Evolutionary conservation across 2,113 vertebrate species (phyloP), one percentile per base, ranked within the genome.

Genomic region (Gyps fulvus): DNA sequence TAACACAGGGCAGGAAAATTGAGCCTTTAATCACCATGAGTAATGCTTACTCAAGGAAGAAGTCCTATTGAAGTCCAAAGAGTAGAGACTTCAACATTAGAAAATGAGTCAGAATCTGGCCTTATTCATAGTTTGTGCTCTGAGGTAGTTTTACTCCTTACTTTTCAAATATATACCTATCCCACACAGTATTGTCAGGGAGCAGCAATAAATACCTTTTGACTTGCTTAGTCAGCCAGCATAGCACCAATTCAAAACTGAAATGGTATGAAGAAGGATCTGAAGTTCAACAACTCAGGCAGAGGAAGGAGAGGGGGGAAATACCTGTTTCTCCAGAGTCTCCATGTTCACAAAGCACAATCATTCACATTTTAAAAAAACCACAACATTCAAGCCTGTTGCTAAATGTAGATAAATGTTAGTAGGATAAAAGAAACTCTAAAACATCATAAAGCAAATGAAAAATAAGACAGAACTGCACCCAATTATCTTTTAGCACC

Each of bases 21-120:
- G 74, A 91, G 78, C 78, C 58, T 95, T 95, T 93, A 91, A 95
- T 96, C 81, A 70, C 54, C 61, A 55, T 86, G 70, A 95, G 76
- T 74, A 93, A 96, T 80, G 54, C 65, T 97, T 91, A 87, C 58
- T 79, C 78, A 95, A 90, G 89, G 70, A 97, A 96, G 73, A 95
- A 94, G 66, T 38, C 42, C 16, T 61, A 65, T 14, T 92, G 76
- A 97, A 87, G 70, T 77, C 62, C 36, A 83, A 96, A 69, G 50
- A 89, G n/a, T 57, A 85, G 89, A 94, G 78, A 45, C 29, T 76
- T 52, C 78, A 80, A 20, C 66, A 43, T 57, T 40, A 92, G 40
- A 79, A 94, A 96, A 83, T 87, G 36, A 96, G 66, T 95, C 83
- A 95, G 87, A 91, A 85, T 77, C 25, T 79, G 61, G 22, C 58